Evolutionary conservation across 2,113 vertebrate species (phyloP).

Genomic region (Murina feae): DNA sequence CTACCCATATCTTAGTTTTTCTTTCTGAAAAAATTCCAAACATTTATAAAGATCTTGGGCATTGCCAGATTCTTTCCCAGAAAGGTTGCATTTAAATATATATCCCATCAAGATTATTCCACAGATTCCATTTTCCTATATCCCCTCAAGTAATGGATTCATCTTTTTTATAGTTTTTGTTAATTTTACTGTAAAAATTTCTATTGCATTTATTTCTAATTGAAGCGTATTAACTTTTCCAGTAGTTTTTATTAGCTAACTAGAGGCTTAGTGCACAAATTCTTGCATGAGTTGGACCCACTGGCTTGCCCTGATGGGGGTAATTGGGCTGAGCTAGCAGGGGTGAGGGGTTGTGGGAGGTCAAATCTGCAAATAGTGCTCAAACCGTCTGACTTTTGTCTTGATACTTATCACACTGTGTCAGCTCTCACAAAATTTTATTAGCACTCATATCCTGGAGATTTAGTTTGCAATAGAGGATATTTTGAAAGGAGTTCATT

Average conservation of each 20-base stretch:
- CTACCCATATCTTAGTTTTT: background rate
- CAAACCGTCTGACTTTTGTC: background rate
- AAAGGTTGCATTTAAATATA: background rate
- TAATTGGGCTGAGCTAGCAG: too few relatives aligned
- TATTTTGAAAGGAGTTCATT: background rate
- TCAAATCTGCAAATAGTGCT: background rate
- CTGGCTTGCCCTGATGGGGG: too few relatives aligned
- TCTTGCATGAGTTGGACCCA: too few relatives aligned
- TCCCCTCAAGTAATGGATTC: background rate
- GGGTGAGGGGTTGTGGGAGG: too few relatives aligned
- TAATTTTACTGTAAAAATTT: background rate
- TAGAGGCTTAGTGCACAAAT: too few relatives aligned
- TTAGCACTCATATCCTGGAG: background rate
- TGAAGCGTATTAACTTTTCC: background rate
- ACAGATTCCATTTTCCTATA: background rate
- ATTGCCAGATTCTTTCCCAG: background rate
- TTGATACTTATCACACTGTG: background rate
- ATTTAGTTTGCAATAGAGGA: background rate
- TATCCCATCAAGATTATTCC: background rate
- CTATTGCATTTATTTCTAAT: background rate
- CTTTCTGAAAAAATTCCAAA: background rate
- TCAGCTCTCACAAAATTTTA: background rate
- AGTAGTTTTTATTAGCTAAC: background rate
- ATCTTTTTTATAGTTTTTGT: background rate
- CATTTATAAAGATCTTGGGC: background rate